Evolutionary conservation across 2,888 invertebrate species (phyloP).

Genomic region (Drosophila falleni): DNA sequence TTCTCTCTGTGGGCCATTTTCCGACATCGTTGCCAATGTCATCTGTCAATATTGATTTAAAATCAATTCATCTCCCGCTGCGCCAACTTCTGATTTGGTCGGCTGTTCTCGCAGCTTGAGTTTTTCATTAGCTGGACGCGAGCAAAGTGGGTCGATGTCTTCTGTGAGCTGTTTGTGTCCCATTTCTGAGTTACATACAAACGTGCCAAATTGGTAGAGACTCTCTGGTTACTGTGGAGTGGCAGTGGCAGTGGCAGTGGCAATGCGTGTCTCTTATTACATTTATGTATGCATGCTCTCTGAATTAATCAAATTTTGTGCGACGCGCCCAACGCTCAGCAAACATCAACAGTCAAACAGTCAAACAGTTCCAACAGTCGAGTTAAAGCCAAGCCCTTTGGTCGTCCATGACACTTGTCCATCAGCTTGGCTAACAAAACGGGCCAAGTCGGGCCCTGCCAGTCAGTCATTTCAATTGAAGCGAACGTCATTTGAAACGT

Average conservation of each 20-base stretch:
- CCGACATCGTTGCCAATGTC: slow-evolving; percentile 61
- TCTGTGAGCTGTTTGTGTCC: background rate
- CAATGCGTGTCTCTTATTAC: slow-evolving; percentile 47
- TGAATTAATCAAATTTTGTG: slow-evolving; percentile 75
- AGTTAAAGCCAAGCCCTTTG: slow-evolving; percentile 65
- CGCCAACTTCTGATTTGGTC: slow-evolving; percentile 59
- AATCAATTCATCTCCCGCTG: slow-evolving; percentile 78
- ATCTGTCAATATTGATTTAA: slow-evolving; percentile 80
- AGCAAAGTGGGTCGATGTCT: slow-evolving; percentile 20
- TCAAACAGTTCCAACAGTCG: slow-evolving; percentile 5
- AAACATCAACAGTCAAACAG: slow-evolving; percentile 2
- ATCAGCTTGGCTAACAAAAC: slow-evolving; percentile 69
- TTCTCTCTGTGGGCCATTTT: slow-evolving; percentile 26
- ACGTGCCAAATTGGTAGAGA: background rate
- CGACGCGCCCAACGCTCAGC: slow-evolving; percentile 55
- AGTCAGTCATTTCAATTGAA: slow-evolving; percentile 56
- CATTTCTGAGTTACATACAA: background rate
- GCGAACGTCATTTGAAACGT: slow-evolving; percentile 75
- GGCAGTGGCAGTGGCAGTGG: background rate
- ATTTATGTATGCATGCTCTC: slow-evolving; percentile 45
- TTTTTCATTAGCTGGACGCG: slow-evolving; percentile 64
- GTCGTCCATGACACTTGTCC: slow-evolving; percentile 74
- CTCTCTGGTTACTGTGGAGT: slow-evolving; percentile 4
- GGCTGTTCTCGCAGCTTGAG: slow-evolving; percentile 57
- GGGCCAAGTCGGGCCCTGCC: slow-evolving; percentile 44